Evolutionary conservation across 2,113 vertebrate species (phyloP).

Genomic region (Apistogramma diplotaenia): DNA sequence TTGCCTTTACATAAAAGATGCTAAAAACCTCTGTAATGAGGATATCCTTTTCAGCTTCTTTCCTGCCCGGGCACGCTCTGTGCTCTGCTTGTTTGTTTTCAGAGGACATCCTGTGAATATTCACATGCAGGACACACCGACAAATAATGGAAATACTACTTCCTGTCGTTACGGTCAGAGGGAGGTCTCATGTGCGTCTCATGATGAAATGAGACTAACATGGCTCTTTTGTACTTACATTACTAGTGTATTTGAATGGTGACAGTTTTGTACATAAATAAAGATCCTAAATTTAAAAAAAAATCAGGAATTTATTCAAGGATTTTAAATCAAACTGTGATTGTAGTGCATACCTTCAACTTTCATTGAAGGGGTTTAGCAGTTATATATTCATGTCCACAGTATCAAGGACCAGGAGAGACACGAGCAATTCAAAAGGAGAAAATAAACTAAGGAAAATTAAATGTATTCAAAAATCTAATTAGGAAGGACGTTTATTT

Average conservation of each 20-base stretch:
- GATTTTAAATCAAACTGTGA: not conserved
- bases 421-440: too few species aligned
- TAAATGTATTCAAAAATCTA: too few species aligned
- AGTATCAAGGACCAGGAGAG: too few species aligned
- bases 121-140: not conserved
- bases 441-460: too few species aligned
- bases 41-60: not conserved
- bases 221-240: not conserved
- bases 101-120: not conserved
- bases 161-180: not conserved
- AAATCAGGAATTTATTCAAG: too few species aligned
- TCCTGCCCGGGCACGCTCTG: not conserved
- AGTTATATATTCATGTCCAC: too few species aligned
- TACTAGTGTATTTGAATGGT: not conserved
- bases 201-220: not conserved
- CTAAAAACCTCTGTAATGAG: not conserved
- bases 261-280: not conserved
- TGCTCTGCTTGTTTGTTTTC: not conserved
- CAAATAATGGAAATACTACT: not conserved
- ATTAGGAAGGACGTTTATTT: too few species aligned
- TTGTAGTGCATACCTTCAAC: not conserved
- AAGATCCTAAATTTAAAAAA: too few species aligned
- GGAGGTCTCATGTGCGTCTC: not conserved
- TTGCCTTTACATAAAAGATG: not conserved
- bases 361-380: not conserved